A percentile compares a stretch with the other conserved stretches of the same genome.
These are phyloP conservation scores for Anas georgica DNA, from an alignment of 2,797 vertebrate species.

Conservation along the genomic window DNA sequence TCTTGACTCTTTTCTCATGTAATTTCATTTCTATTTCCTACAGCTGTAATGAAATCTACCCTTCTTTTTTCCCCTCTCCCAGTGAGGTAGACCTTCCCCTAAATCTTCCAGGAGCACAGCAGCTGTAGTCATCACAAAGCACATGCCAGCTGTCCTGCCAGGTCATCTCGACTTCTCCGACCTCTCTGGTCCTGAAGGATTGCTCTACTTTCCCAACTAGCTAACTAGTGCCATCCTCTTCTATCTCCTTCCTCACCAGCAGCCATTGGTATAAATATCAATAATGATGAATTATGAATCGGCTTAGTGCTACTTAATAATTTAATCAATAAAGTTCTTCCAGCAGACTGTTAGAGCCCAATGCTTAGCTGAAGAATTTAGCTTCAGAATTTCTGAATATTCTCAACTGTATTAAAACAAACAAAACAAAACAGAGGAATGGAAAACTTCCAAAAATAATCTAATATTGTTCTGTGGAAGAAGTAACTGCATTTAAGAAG, in stretches of 20 bases:
- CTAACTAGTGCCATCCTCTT: not conserved
- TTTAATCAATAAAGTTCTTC: not conserved
- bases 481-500: not conserved
- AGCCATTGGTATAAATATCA: not conserved
- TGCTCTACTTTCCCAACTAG: not conserved
- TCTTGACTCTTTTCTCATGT: not conserved
- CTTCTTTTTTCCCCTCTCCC: not conserved
- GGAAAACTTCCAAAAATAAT: not conserved
- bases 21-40: not conserved
- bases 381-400: not conserved
- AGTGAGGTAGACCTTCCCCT: not conserved
- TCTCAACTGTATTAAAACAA: not conserved
- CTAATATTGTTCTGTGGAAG: not conserved
- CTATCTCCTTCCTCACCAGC: not conserved
- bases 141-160: not conserved
- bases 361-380: not conserved
- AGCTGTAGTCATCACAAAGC: not conserved
- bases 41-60: not conserved
- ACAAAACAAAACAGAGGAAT: not conserved
- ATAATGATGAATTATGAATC: constrained; percentile 36
- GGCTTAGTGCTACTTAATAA: constrained; percentile 14
- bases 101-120: not conserved
- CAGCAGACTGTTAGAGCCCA: not conserved
- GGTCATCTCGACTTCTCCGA: not conserved
- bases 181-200: not conserved